These are phyloP conservation scores for Tetranychus cinnabarinus DNA, from an alignment of 1,140 invertebrate genomes.

Conservation along the genomic window DNA sequence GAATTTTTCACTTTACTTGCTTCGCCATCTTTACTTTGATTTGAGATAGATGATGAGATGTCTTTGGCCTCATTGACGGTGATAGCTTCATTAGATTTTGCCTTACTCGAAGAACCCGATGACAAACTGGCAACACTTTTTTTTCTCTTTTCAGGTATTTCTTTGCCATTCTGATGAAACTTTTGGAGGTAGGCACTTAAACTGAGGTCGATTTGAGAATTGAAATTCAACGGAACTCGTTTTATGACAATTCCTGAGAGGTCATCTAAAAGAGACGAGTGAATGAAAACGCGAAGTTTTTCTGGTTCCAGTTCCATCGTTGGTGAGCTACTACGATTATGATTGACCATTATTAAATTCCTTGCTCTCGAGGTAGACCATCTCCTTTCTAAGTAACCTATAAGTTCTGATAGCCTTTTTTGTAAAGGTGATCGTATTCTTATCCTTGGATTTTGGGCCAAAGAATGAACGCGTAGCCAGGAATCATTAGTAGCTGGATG, in stretches of 20 bases:
- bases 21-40: not conserved
- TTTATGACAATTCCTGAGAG: not conserved
- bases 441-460: constrained; percentile 73
- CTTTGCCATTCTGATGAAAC: constrained; percentile 1
- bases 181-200: constrained; percentile 7
- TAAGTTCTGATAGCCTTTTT: constrained; percentile 39
- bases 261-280: not conserved
- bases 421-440: constrained; percentile 30
- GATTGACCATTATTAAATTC: not conserved
- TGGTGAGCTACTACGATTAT: not conserved
- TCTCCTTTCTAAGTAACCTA: constrained; percentile 47
- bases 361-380: constrained; percentile 28
- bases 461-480: constrained; percentile 54
- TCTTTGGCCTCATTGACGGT: not conserved
- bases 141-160: not conserved
- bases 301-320: not conserved
- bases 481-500: constrained; percentile 46
- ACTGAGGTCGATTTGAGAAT: constrained; percentile 9
- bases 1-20: not conserved
- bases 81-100: too few species aligned
- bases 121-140: not conserved
- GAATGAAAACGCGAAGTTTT: not conserved
- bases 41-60: not conserved
- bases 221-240: not conserved
- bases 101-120: too few species aligned